These are phyloP conservation scores for Nephrocerus scutellatus DNA, from an alignment of 2,888 invertebrate genomes.

Conservation along the genomic window DNA sequence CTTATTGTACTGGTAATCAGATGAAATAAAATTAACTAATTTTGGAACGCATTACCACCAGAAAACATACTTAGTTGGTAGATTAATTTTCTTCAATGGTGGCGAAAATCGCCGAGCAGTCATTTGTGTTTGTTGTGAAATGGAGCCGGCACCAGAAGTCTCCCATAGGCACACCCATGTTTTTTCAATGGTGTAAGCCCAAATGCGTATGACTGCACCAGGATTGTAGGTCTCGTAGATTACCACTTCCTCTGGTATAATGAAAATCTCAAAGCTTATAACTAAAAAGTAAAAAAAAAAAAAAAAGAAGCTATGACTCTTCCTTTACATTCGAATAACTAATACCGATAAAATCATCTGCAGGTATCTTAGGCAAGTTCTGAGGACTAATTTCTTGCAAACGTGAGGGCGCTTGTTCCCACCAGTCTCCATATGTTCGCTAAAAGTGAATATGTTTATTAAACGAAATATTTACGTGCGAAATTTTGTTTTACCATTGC, in stretches of 20 bases:
- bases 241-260: conserved; percentile 51
- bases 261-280: conserved; percentile 43
- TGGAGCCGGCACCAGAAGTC: conserved; percentile 43
- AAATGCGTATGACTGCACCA: conserved; percentile 73
- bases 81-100: conserved; percentile 54
- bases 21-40: too few relatives aligned
- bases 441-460: conserved; percentile 35
- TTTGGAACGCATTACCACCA: neutral
- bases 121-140: conserved; percentile 40
- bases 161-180: conserved; percentile 74
- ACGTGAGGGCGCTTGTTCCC: conserved; percentile 70
- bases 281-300: conserved; percentile 32
- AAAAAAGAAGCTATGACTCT: conserved; percentile 1
- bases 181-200: conserved; percentile 54
- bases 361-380: conserved; percentile 58
- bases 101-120: conserved; percentile 73
- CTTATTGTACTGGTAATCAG: conserved; percentile 75
- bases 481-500: conserved; percentile 63
- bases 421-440: conserved; percentile 82
- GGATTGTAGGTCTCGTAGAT: conserved; percentile 84
- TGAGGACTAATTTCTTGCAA: conserved; percentile 66
- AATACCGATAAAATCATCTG: conserved; percentile 75
- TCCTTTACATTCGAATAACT: neutral
- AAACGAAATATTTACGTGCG: neutral
- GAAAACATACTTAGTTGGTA: conserved; percentile 53